Conservation (phyloP, 2,113 vertebrate species). For the Thryonomys swinderianus region DNA sequence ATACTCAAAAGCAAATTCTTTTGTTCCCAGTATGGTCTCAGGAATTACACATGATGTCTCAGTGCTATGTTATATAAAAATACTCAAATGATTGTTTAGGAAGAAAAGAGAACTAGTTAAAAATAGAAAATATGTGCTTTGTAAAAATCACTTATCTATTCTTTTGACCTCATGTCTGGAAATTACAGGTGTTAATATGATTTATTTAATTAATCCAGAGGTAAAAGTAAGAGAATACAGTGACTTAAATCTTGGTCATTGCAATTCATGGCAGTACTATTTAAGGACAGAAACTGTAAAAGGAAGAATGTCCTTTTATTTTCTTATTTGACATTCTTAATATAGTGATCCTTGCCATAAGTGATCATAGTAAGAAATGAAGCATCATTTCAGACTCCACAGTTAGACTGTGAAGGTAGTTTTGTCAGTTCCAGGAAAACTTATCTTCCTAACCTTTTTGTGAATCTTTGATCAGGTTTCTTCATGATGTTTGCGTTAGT, state of each 20-base stretch:
- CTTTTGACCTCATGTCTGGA: background rate
- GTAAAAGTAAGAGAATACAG: background rate
- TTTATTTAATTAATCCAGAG: slow-evolving; percentile 44
- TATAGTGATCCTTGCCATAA: background rate
- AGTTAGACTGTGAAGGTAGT: background rate
- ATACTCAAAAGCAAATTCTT: slow-evolving; percentile 12
- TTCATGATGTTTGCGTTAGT: background rate
- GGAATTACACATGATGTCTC: slow-evolving; percentile 1
- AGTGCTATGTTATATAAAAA: slow-evolving; percentile 40
- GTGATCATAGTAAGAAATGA: background rate
- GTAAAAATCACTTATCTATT: slow-evolving; percentile 13
- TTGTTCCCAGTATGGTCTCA: background rate
- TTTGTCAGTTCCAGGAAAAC: background rate
- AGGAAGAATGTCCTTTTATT: background rate
- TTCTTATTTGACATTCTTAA: background rate
- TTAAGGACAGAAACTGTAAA: background rate
- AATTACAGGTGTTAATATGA: background rate
- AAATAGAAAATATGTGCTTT: background rate
- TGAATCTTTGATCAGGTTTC: background rate
- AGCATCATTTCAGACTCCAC: background rate
- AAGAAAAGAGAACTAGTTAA: slow-evolving; percentile 25
- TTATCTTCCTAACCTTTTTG: background rate
- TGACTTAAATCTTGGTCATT: background rate
- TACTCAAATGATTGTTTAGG: slow-evolving; percentile 26
- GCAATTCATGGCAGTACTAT: background rate